A percentile compares a stretch with the other conserved stretches of the same genome.
Conservation (phyloP, 2,113 vertebrate genomes). For the Oncorhynchus clarkii region DNA sequence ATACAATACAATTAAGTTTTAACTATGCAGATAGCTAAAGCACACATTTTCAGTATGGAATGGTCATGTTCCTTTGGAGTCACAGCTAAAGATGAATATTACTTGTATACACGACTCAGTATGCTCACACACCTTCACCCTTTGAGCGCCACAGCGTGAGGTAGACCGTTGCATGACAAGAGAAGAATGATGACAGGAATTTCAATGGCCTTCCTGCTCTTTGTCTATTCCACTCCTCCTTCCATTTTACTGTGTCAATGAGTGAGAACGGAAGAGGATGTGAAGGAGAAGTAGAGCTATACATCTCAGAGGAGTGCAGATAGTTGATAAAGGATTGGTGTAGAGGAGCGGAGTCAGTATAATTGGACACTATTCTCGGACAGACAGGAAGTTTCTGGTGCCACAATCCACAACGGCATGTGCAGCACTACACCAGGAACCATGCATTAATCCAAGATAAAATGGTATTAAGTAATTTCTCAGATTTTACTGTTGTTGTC, state of each 20-base stretch:
- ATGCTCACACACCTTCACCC: not conserved
- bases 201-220: slow-evolving; percentile 31
- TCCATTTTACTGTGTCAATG: slow-evolving; percentile 2
- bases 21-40: not conserved
- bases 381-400: not conserved
- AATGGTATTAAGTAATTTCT: not conserved
- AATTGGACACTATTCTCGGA: slow-evolving; percentile 16
- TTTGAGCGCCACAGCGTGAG: not conserved
- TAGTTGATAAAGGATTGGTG: not conserved
- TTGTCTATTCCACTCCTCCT: slow-evolving; percentile 5
- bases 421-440: too few relatives aligned
- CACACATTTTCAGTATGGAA: not conserved
- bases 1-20: too few relatives aligned
- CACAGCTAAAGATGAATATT: not conserved
- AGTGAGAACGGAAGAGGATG: not conserved
- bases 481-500: too few relatives aligned
- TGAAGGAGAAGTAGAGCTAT: not conserved
- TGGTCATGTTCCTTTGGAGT: too few relatives aligned
- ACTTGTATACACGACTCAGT: not conserved
- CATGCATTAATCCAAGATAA: not conserved
- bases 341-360: not conserved
- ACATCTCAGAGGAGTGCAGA: slow-evolving; percentile 3
- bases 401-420: not conserved
- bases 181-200: slow-evolving; percentile 21
- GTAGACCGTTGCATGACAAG: slow-evolving; percentile 6